These are phyloP conservation scores for Sphaeridia pumilis DNA, from an alignment of 2,888 invertebrate genomes.

Conservation along the genomic window DNA sequence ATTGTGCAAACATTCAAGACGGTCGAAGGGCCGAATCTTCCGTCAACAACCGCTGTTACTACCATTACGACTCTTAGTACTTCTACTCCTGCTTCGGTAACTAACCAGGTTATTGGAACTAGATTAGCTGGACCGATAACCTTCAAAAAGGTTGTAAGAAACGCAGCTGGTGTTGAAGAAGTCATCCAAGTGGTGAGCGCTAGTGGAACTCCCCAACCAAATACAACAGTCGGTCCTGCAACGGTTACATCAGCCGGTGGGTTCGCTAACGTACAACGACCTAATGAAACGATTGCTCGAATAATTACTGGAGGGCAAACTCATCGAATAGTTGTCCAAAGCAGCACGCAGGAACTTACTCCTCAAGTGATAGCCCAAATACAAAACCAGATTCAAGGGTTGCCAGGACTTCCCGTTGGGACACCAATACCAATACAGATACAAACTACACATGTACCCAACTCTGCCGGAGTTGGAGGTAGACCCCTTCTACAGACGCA, in stretches of 20 bases:
- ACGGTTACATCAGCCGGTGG: background rate
- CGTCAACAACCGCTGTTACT: background rate
- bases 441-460: constrained; percentile 1
- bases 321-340: constrained; percentile 10
- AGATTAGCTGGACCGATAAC: constrained; percentile 1
- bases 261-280: background rate
- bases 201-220: too few species aligned
- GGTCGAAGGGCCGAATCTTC: background rate
- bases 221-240: background rate
- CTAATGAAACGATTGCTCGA: constrained; percentile 2
- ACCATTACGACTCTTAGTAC: background rate
- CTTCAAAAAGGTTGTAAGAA: constrained; percentile 11
- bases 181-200: too few species aligned
- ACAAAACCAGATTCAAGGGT: constrained; percentile 10
- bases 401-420: constrained; percentile 6
- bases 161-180: constrained; percentile 1
- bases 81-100: background rate
- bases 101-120: background rate
- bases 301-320: constrained; percentile 3
- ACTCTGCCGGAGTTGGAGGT: background rate
- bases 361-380: constrained; percentile 15
- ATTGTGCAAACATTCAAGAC: constrained; percentile 7
- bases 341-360: constrained; percentile 6
- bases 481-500: constrained; percentile 14
- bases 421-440: constrained; percentile 10